Evolutionary conservation across 2,113 vertebrate genomes (phyloP), one percentile per base, ranked within the genome.

Genomic region (Acanthochromis polyacanthus): DNA sequence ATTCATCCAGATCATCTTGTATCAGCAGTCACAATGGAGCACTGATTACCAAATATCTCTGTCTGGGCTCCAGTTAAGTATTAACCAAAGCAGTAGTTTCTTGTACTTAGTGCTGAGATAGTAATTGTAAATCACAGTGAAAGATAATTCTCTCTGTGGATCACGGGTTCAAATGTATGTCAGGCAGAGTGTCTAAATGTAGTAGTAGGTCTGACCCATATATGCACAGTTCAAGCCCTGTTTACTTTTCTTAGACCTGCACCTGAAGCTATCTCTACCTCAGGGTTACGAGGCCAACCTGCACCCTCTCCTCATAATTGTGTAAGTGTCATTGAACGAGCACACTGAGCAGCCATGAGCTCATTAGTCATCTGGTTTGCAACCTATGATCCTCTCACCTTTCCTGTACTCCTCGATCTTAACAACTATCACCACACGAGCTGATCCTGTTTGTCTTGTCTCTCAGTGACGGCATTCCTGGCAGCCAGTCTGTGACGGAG

Each of bases 221-320:
- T 6, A 16, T 38, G 30, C 53, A 30, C 22, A 60, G 68, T 17
- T 53, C 25, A 55, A 52, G 3, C 4, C 15, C 32, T 30, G 19
- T 61, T 84, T 87, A 6, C 75, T 68, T 81, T 87, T 23, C 23
- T 61, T 71, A 96, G 95, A 95, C 57, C 84, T 96, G 28, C 89
- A 95, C 87, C 78, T 96, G 84, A 95, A 95, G 65, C 78, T 96
- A 40, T 93, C 92, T 65, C 79, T 96, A 52, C 95, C 95, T 64
- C 90, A 84, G 66, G 93, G 92, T 22, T 94, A 94, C 11, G 93
- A 95, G 81, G 87, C 90, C 74, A 92, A 91, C 84, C 84, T 94
- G 53, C 92, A 93, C 70, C 95, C 95, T 11, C 93, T 96, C 22
- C 93, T 96, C 56, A 36, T 96, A 77, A 92, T 95, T 71, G 90